These are phyloP conservation scores for Kryptopterus vitreolus DNA, from an alignment of 2,797 vertebrate species.

Conservation along the genomic window DNA sequence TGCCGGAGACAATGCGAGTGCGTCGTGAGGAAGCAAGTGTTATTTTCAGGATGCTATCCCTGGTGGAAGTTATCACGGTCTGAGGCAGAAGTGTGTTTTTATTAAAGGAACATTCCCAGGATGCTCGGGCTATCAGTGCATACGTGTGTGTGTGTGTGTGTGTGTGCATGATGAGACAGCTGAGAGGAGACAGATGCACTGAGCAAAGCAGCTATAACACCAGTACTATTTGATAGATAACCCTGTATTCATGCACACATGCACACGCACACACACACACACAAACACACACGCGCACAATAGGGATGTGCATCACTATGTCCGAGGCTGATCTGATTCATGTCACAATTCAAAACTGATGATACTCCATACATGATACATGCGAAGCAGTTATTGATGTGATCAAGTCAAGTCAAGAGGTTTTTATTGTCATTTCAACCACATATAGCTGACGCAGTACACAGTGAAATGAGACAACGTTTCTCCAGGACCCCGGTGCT, in stretches of 20 bases:
- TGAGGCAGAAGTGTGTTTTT: conserved; percentile 66
- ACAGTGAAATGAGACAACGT: too few species aligned
- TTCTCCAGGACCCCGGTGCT: too few species aligned
- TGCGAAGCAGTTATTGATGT: too few species aligned
- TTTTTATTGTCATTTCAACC: too few species aligned
- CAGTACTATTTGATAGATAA: conserved; percentile 24
- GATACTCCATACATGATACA: too few species aligned
- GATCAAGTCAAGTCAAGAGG: too few species aligned
- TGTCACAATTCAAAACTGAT: too few species aligned
- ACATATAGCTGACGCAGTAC: too few species aligned
- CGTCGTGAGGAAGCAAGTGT: background rate
- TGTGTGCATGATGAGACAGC: conserved; percentile 29
- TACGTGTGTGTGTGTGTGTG: conserved; percentile 45
- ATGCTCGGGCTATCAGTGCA: conserved; percentile 67
- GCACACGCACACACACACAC: background rate
- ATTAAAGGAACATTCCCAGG: conserved; percentile 68
- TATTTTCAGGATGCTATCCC: background rate
- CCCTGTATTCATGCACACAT: background rate
- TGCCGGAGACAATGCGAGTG: background rate
- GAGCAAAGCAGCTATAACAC: conserved; percentile 7
- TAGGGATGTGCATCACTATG: background rate
- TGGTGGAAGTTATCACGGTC: conserved; percentile 36
- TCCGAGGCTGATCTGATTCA: too few species aligned
- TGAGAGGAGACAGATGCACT: conserved; percentile 63
- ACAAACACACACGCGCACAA: background rate